Evolutionary conservation across 1,140 invertebrate species (phyloP).

Genomic region (Bombus pyrosoma): DNA sequence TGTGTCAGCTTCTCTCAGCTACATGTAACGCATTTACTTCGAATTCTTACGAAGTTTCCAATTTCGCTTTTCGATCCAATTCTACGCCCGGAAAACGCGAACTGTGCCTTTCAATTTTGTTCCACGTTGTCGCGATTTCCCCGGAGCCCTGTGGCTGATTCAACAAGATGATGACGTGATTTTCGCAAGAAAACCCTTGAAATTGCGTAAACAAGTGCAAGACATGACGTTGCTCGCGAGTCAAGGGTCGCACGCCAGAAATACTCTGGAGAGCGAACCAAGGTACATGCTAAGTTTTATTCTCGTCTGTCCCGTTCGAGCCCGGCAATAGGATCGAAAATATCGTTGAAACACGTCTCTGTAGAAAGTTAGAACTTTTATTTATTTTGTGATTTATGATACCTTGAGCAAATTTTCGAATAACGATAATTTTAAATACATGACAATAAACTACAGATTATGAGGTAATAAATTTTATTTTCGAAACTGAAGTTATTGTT

Average conservation of each 20-base stretch:
- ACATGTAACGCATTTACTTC: not conserved
- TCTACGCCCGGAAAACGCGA: no score
- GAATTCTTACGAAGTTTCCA: not conserved
- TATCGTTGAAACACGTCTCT: not conserved
- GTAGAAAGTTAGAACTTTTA: not conserved
- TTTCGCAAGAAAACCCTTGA: conserved; percentile 21
- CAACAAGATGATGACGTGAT: conserved; percentile 3
- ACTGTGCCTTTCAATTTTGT: conserved; percentile 8
- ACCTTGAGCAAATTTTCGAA: not conserved
- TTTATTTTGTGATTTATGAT: no score
- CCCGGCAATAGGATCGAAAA: not conserved
- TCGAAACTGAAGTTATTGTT: not conserved
- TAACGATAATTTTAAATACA: not conserved
- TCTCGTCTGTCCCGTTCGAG: not conserved
- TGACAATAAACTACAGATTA: not conserved
- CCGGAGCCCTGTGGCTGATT: not conserved
- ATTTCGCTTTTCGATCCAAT: not conserved
- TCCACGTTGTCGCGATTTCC: not conserved
- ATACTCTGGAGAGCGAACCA: conserved; percentile 38
- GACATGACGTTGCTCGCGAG: conserved; percentile 25
- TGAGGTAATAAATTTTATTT: not conserved
- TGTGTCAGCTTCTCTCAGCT: not conserved
- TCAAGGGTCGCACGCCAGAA: conserved; percentile 52
- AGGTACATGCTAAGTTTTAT: not conserved
- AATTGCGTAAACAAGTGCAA: conserved; percentile 37